Percentiles rank a stretch among this genome's conserved stretches.
Conservation (phyloP, 2,113 vertebrate genomes). For the Bubo blakistoni region DNA sequence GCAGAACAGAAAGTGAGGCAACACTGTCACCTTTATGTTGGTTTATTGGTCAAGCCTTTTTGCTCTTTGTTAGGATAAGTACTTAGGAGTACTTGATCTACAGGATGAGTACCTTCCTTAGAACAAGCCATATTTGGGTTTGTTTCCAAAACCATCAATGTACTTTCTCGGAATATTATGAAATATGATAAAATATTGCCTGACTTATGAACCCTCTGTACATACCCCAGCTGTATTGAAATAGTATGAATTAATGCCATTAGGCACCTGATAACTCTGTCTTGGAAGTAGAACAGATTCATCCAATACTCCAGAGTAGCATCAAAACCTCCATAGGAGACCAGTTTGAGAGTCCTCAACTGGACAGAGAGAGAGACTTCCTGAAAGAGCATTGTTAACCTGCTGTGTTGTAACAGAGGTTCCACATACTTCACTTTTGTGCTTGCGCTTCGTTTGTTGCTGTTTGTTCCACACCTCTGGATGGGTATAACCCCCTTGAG, state of each 20-base stretch:
- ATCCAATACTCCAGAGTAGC: neutral
- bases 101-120: neutral
- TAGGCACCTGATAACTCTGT: neutral
- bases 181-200: neutral
- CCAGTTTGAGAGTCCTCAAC: neutral
- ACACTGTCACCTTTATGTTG: neutral
- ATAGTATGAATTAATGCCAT: neutral
- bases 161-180: neutral
- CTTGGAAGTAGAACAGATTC: neutral
- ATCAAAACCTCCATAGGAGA: fast-evolving
- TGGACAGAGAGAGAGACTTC: neutral
- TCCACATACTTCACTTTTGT: neutral
- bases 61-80: neutral
- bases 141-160: neutral
- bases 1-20: neutral
- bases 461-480: neutral
- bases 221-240: neutral
- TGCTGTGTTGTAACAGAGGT: neutral
- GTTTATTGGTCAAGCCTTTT: neutral
- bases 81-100: neutral
- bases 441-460: neutral
- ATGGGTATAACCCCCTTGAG: neutral
- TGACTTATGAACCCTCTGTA: neutral
- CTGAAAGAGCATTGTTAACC: neutral
- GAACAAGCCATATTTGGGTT: neutral